Evolutionary conservation across 2,797 vertebrate genomes (phyloP).

Genomic region (Lateolabrax maculatus): DNA sequence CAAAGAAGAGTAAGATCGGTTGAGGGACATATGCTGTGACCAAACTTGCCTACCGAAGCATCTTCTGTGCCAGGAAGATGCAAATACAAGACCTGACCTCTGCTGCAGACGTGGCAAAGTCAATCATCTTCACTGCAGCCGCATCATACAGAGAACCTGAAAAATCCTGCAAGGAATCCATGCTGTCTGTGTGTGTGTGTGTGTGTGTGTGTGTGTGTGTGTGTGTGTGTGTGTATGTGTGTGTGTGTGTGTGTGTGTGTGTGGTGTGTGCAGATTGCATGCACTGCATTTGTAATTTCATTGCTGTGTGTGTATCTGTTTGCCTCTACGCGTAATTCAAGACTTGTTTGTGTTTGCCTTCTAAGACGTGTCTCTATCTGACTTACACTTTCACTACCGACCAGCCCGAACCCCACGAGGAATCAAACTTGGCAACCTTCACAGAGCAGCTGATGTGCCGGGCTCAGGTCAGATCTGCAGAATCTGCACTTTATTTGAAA

Average conservation of each 20-base stretch:
- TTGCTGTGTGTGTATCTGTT: not conserved
- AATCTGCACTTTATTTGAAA: slow-evolving; percentile 78
- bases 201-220: not conserved
- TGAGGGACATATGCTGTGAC: slow-evolving; percentile 54
- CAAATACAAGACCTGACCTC: slow-evolving; percentile 74
- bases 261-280: not conserved
- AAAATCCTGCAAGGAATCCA: not conserved
- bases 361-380: slow-evolving; percentile 1
- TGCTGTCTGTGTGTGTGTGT: not conserved
- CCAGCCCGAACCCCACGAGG: slow-evolving; percentile 56
- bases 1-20: slow-evolving; percentile 10
- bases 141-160: not conserved
- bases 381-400: slow-evolving; percentile 51
- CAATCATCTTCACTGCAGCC: slow-evolving; percentile 47
- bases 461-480: slow-evolving; percentile 72
- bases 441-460: slow-evolving; percentile 46
- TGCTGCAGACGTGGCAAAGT: slow-evolving; percentile 72
- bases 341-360: slow-evolving; percentile 26
- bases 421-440: slow-evolving; percentile 61
- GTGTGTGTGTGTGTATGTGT: not conserved
- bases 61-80: slow-evolving; percentile 69
- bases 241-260: not conserved
- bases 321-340: not conserved
- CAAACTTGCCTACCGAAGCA: slow-evolving; percentile 70
- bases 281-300: not conserved